Evolutionary conservation across 1,140 invertebrate genomes (phyloP), one percentile per base, ranked within the genome.

Genomic region (Chelonus insularis): DNA sequence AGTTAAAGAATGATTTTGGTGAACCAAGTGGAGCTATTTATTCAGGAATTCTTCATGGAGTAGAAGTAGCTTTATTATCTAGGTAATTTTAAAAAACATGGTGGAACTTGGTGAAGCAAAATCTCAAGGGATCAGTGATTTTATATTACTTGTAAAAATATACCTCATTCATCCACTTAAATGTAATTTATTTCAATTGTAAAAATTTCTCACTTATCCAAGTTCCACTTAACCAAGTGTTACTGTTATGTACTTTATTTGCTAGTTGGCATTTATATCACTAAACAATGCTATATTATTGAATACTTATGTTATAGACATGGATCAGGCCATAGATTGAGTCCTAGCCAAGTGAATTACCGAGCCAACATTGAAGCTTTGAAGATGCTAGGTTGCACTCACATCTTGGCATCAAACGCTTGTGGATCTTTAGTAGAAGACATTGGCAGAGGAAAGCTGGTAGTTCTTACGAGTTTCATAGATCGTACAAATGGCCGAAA

Each of bases 291-390:
- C n/a, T n/a, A n/a, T n/a, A n/a, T n/a, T n/a, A n/a, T n/a, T n/a
- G n/a, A n/a, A n/a, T n/a, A n/a, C n/a, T n/a, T n/a, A n/a, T n/a
- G n/a, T n/a, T 60, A 11, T 62, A 90, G 96, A 68, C 97, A 99
- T 84, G 96, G 95, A 1, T 81, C 89, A 36, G 88, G 89, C 50
- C 96, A 99, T 77, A 84, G 84, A 47, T 86, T 93, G 29, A 89
- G 84, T 77, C 95, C 96, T 0, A 88, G 85, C 14, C 86, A 89
- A 68, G 86, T 99, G 0, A 99, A 99, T 79, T 99, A 97, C 78
- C 86, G 96, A 62, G 97, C 97, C 2, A 99, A 99, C 76, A 89
- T 99, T 45, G 96, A 93, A 90, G 95, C 96, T 1, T 78, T 99
- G 52, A 91, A 94, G 65, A 72, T 90, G 57, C 82, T 87, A 52